Percentiles rank a stretch among this genome's conserved stretches.
phyloP scores from a whole-genome alignment of 1,140 invertebrate genomes.

The Brachionus plicatilis region DNA sequence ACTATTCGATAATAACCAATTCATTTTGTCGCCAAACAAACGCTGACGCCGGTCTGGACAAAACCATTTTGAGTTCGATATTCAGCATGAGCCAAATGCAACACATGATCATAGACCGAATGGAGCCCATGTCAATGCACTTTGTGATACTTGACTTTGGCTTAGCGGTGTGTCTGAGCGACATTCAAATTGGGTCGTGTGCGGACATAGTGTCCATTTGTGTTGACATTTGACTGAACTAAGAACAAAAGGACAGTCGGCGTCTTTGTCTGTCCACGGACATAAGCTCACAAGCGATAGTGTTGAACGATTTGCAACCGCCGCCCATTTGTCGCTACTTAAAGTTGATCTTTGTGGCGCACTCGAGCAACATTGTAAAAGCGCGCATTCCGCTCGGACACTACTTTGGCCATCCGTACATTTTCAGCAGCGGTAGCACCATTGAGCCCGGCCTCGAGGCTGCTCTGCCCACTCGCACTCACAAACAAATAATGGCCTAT shows the following conservation, averaged over 20 bases:
- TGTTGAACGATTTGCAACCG: slow-evolving; percentile 79
- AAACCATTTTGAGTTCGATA: slow-evolving; percentile 2
- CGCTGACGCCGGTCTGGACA: not conserved
- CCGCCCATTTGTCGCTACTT: slow-evolving; percentile 78
- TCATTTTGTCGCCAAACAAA: not conserved
- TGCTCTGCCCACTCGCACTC: not conserved
- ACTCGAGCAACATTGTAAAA: slow-evolving; percentile 11
- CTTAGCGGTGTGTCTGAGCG: slow-evolving; percentile 73
- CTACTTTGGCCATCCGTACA: slow-evolving; percentile 48
- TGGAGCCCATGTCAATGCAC: slow-evolving; percentile 70
- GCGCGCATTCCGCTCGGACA: not conserved
- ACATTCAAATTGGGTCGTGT: slow-evolving; percentile 78
- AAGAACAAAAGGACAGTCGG: slow-evolving; percentile 73
- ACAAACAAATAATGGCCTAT: slow-evolving; percentile 19
- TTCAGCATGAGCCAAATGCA: not conserved
- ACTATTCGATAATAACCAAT: slow-evolving; percentile 5
- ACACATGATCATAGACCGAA: slow-evolving; percentile 76
- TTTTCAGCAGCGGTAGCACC: not conserved
- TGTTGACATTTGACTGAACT: slow-evolving; percentile 75
- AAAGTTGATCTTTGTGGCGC: slow-evolving; percentile 62
- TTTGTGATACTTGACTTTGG: slow-evolving; percentile 87
- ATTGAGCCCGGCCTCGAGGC: not conserved
- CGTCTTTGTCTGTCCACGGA: slow-evolving; percentile 77
- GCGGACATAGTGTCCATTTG: slow-evolving; percentile 75
- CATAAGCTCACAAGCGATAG: slow-evolving; percentile 72